Percentiles rank a stretch among this genome's conserved stretches.
Evolutionary conservation across 2,797 vertebrate species (phyloP).

Genomic region (Halcyon smyrnensis): DNA sequence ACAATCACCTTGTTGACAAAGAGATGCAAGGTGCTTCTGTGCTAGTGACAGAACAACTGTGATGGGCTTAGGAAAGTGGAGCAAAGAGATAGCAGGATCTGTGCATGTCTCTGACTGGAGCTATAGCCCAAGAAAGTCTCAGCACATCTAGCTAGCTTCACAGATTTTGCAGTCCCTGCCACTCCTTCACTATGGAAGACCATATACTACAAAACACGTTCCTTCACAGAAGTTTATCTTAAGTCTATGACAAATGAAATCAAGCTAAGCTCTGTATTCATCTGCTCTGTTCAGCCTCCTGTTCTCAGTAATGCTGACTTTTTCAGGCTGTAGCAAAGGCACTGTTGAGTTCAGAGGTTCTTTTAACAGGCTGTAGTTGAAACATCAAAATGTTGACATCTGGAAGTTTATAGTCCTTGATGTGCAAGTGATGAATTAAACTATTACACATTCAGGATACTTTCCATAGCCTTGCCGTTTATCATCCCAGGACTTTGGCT

Average conservation of each 20-base stretch:
- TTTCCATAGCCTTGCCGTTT: neutral
- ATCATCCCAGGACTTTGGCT: neutral
- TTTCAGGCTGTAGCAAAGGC: neutral
- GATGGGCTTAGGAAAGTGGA: neutral
- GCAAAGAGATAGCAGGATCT: neutral
- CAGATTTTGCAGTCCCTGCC: neutral
- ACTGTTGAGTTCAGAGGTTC: neutral
- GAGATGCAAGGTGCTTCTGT: neutral
- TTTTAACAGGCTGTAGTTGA: neutral
- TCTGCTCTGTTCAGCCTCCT: neutral
- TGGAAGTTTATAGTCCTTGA: neutral
- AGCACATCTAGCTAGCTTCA: neutral
- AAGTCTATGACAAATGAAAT: neutral
- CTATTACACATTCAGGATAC: neutral
- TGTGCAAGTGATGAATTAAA: neutral
- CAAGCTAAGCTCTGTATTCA: neutral
- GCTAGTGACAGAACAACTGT: neutral
- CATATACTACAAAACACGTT: neutral
- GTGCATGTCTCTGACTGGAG: neutral
- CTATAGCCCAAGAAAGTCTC: neutral
- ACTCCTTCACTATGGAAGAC: neutral
- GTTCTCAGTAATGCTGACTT: neutral
- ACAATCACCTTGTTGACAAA: neutral
- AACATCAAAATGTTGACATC: neutral
- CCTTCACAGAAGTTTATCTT: neutral